Evolutionary conservation across 2,888 invertebrate genomes (phyloP), one percentile per base, ranked within the genome.

Genomic region (Carabus problematicus): DNA sequence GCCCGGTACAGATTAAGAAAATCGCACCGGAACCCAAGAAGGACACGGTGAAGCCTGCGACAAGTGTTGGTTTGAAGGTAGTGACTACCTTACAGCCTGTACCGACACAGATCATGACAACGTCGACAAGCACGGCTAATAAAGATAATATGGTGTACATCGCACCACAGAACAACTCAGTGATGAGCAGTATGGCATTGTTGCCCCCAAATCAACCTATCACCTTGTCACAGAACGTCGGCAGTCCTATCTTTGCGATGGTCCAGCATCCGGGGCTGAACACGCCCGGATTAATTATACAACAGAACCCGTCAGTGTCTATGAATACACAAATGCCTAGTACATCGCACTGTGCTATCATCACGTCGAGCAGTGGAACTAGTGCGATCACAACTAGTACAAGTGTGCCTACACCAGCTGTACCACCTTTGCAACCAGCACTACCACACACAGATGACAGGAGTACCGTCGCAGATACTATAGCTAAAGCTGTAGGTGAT

Each of bases 401-500:
- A 56, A 9, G 60, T 41, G 16, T 18, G 11, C 29, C 56, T 49
- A 64, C 64, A 40, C 42, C 52, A 18, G 18, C 52, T 14, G 29
- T 29, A 29, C 18, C 39, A 19, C 56, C 43, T 58, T 16, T 66
- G 66, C 14, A 12, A 11, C 3, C 16, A 9, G 16, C 14, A 19
- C 41, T 62, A 45, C 47, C 63, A 42, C 66, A 49, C 43, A 54
- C 61, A 39, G 43, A 60, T 3, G 62, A 69, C 19, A n/a, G 41
- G n/a, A 66, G 47, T 52, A 7, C 47, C n/a, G 14, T 79, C 41
- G 77, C 80, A 8, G 79, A 79, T 59, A 75, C 72, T 64, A 75
- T 81, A 41, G 73, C 77, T 9, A 77, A 75, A 72, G 77, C 78
- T 9, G 75, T 81, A 11, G 76, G 74, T 66, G 79, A 80, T 9